Percentiles rank a stretch among this genome's conserved stretches.
These are phyloP conservation scores for Acleris cristana DNA, from an alignment of 2,888 invertebrate genomes.

Conservation along the genomic window DNA sequence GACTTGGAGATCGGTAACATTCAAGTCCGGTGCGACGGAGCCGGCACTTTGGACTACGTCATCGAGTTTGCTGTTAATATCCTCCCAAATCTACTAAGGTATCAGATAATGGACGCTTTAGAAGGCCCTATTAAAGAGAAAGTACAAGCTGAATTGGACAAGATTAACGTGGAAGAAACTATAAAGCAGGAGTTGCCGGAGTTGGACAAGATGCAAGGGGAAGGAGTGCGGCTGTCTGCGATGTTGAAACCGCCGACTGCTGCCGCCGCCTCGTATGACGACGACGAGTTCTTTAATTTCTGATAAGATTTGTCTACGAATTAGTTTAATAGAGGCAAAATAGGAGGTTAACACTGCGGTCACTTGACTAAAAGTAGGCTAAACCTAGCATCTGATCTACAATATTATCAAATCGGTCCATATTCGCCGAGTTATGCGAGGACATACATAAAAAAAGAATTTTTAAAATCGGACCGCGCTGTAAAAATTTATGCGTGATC, in stretches of 20 bases:
- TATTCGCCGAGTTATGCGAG: too few relatives aligned
- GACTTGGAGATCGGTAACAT: constrained; percentile 93
- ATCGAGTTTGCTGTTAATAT: constrained; percentile 92
- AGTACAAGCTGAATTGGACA: constrained; percentile 89
- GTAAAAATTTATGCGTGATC: too few relatives aligned
- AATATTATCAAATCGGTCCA: too few relatives aligned
- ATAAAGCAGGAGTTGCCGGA: constrained; percentile 88
- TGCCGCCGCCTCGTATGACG: constrained; percentile 57
- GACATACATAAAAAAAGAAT: too few relatives aligned
- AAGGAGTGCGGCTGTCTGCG: constrained; percentile 73
- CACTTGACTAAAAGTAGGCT: background rate
- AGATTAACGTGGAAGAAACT: constrained; percentile 88
- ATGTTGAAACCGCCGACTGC: constrained; percentile 47
- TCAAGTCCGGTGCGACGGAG: constrained; percentile 92
- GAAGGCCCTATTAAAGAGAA: constrained; percentile 90
- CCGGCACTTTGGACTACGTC: constrained; percentile 93
- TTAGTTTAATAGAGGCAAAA: too few relatives aligned
- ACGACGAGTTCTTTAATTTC: constrained; percentile 79
- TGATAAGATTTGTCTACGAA: constrained; percentile 41
- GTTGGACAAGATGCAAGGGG: constrained; percentile 84
- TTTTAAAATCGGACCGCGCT: too few relatives aligned
- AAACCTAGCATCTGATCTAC: too few relatives aligned
- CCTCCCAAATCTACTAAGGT: constrained; percentile 92
- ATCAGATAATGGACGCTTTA: constrained; percentile 93
- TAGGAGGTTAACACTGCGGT: too few relatives aligned